Percentiles rank a stretch among this genome's conserved stretches.
These are phyloP conservation scores for Drosophila subpulchrella DNA, from an alignment of 1,140 invertebrate genomes.

Conservation along the genomic window DNA sequence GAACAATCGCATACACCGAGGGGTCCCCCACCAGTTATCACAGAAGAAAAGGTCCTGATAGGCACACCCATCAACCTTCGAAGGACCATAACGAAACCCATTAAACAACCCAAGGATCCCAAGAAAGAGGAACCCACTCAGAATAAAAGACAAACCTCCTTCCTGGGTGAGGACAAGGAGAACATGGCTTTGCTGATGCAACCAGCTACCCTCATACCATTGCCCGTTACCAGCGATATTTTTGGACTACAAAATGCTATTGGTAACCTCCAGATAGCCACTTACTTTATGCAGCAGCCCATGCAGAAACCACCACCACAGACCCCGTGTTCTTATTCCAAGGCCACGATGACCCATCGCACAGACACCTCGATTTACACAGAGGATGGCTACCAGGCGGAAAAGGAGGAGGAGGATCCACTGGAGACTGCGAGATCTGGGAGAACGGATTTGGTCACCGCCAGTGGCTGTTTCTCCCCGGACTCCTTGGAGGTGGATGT, in stretches of 20 bases:
- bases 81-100: conserved; percentile 73
- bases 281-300: conserved; percentile 76
- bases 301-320: conserved; percentile 50
- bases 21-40: conserved; percentile 26
- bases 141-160: conserved; percentile 6
- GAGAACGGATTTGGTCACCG: conserved; percentile 39
- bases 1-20: conserved; percentile 27
- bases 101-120: conserved; percentile 32
- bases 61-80: conserved; percentile 81
- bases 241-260: conserved; percentile 80
- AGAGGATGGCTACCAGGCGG: conserved; percentile 73
- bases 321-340: conserved; percentile 49
- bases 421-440: conserved; percentile 25
- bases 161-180: conserved; percentile 55
- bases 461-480: conserved; percentile 62
- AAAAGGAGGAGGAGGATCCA: conserved; percentile 63
- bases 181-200: conserved; percentile 84
- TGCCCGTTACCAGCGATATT: conserved; percentile 78
- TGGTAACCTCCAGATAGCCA: conserved; percentile 81
- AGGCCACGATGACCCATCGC: conserved; percentile 71
- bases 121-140: conserved; percentile 7
- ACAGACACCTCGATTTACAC: conserved; percentile 74
- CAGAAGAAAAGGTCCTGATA: conserved; percentile 78
- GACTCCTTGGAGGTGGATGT: conserved; percentile 62
- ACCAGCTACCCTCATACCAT: conserved; percentile 83